Percentiles rank a stretch among this genome's conserved stretches.
phyloP scores from a whole-genome alignment of 2,888 invertebrate genomes.

The Andrena haemorrhoa region DNA sequence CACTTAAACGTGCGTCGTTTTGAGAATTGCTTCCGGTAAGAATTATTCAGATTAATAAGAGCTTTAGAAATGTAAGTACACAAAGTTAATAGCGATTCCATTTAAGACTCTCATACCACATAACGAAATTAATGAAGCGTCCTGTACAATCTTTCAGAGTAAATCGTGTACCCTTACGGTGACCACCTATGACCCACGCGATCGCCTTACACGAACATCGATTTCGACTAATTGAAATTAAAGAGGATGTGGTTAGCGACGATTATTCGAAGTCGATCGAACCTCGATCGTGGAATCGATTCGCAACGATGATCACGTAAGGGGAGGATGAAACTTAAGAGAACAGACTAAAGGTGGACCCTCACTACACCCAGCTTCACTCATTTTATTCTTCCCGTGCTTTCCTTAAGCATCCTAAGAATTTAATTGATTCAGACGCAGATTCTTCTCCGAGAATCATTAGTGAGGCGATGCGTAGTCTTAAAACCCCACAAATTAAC shows the following conservation, averaged over 20 bases:
- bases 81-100: too few species aligned
- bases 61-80: neutral
- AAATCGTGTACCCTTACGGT: neutral
- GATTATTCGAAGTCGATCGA: conserved; percentile 40
- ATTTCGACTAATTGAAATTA: conserved; percentile 29
- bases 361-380: too few species aligned
- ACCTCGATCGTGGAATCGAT: conserved; percentile 55
- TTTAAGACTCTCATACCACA: neutral
- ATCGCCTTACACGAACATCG: conserved; percentile 22
- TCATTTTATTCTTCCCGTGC: too few species aligned
- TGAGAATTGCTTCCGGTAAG: neutral
- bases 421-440: too few species aligned
- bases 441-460: too few species aligned
- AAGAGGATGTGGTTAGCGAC: conserved; percentile 28
- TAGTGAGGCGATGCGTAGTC: too few species aligned
- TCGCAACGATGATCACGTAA: conserved; percentile 50
- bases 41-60: too few species aligned
- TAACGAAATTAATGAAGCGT: neutral
- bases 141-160: neutral
- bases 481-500: too few species aligned
- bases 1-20: neutral
- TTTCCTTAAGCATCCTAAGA: too few species aligned
- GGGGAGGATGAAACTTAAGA: conserved; percentile 19
- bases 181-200: conserved; percentile 10
- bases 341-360: neutral